Evolutionary conservation across 2,888 invertebrate genomes (phyloP).

Genomic region (Habrosyne pyritoides): DNA sequence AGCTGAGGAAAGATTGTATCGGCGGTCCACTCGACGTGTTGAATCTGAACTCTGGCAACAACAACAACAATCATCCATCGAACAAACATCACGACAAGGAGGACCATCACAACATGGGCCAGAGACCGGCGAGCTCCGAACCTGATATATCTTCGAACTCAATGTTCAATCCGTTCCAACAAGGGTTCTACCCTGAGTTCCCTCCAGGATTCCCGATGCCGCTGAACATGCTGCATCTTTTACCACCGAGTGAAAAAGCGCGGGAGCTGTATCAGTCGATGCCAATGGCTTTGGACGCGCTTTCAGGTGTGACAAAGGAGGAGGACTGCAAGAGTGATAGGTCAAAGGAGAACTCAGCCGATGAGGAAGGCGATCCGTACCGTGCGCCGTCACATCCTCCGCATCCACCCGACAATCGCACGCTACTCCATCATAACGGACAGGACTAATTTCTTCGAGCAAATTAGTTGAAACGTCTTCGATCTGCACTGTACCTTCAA

Average conservation of each 20-base stretch:
- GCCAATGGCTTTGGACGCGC: constrained; percentile 83
- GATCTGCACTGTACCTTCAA: constrained; percentile 40
- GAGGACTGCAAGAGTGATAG: constrained; percentile 87
- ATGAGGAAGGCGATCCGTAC: constrained; percentile 80
- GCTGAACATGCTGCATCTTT: constrained; percentile 91
- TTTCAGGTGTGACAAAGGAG: constrained; percentile 81
- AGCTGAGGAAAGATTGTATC: constrained; percentile 94
- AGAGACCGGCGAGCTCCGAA: constrained; percentile 87
- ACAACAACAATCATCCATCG: constrained; percentile 82
- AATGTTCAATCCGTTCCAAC: constrained; percentile 90
- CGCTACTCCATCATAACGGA: constrained; percentile 90
- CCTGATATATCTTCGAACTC: constrained; percentile 86
- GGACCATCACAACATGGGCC: constrained; percentile 69
- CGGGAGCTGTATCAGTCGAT: constrained; percentile 85
- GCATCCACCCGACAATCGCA: constrained; percentile 85
- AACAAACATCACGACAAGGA: constrained; percentile 84
- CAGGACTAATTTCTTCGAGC: constrained; percentile 85
- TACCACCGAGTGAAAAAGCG: constrained; percentile 91
- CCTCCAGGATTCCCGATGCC: constrained; percentile 91
- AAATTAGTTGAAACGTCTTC: constrained; percentile 25
- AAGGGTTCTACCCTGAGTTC: constrained; percentile 93
- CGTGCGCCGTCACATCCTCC: constrained; percentile 82
- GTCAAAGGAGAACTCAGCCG: constrained; percentile 85
- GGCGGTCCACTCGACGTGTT: constrained; percentile 91
- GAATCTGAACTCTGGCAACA: constrained; percentile 84